A percentile compares a stretch with the other conserved stretches of the same genome.
Conservation (phyloP, 2,797 vertebrate species). For the Thunnus albacares region DNA sequence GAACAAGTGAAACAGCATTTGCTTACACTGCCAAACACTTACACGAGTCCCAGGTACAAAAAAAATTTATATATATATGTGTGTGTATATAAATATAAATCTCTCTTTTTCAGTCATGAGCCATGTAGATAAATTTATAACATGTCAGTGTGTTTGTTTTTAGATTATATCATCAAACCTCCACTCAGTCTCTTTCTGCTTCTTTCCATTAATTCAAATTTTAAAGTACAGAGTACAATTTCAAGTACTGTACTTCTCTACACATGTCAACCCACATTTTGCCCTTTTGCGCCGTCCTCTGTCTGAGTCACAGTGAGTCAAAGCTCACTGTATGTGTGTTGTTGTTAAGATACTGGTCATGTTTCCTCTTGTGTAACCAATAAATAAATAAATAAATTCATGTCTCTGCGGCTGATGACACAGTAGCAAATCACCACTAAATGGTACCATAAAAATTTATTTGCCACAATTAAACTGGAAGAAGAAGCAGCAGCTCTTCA, state of each 20-base stretch:
- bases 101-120: not conserved
- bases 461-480: not conserved
- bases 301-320: no score
- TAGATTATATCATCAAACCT: not conserved
- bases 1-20: slow-evolving; percentile 49
- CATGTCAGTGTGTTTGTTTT: not conserved
- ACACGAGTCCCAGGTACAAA: not conserved
- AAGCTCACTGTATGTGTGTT: no score
- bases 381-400: not conserved
- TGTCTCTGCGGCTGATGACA: no score
- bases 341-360: no score
- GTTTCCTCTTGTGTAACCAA: not conserved
- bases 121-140: not conserved
- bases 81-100: not conserved
- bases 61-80: no score
- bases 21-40: not conserved
- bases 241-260: no score
- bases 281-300: no score
- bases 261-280: no score
- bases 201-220: no score
- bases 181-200: no score
- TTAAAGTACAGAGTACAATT: no score
- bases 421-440: not conserved
- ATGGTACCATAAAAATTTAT: not conserved
- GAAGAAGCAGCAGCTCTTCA: not conserved